Evolutionary conservation across 2,797 vertebrate genomes (phyloP).

Genomic region (Tarsius wallacei): DNA sequence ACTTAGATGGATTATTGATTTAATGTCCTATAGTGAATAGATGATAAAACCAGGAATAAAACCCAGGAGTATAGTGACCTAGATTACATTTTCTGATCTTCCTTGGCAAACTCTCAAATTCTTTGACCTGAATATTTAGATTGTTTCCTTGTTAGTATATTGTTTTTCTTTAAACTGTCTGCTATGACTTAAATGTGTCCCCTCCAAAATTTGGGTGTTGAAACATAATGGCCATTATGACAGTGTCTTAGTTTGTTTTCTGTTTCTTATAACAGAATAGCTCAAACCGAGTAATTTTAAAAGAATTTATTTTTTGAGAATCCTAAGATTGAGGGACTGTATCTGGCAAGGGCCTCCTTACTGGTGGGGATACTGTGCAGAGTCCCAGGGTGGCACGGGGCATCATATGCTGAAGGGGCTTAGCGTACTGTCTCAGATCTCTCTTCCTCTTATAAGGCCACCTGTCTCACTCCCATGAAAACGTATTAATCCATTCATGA

Average conservation of each 20-base stretch:
- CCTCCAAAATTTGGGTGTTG: background rate
- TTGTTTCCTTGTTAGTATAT: background rate
- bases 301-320: background rate
- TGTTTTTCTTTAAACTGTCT: constrained; percentile 1
- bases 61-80: background rate
- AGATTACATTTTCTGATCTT: background rate
- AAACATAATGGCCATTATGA: background rate
- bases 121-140: constrained; percentile 51
- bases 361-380: background rate
- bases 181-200: background rate
- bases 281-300: background rate
- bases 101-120: background rate
- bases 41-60: background rate
- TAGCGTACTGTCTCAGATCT: background rate
- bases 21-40: background rate
- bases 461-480: background rate
- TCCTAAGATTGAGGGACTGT: background rate
- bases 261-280: background rate
- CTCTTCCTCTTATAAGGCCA: background rate
- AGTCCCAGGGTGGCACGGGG: background rate
- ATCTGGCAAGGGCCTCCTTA: background rate
- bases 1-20: constrained; percentile 20
- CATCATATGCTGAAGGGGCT: background rate
- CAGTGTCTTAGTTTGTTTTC: background rate
- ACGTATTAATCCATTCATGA: background rate